These are phyloP conservation scores for Pomacea maculata DNA, from an alignment of 1,140 invertebrate species.

Conservation along the genomic window DNA sequence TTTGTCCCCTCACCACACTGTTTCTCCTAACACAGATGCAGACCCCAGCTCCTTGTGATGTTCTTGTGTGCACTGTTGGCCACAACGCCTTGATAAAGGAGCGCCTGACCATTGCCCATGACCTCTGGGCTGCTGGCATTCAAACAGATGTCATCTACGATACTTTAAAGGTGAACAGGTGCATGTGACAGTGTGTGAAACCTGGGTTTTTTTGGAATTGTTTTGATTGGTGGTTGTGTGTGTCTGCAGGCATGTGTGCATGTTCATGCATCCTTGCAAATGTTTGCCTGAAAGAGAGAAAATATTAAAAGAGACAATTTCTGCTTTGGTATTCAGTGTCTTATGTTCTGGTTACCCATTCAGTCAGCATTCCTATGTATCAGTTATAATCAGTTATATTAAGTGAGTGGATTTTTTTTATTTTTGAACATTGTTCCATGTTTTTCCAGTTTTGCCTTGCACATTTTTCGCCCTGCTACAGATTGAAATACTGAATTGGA, in stretches of 20 bases:
- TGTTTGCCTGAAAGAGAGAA: neutral
- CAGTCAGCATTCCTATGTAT: neutral
- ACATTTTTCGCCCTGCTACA: neutral
- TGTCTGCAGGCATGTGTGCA: neutral
- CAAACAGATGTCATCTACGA: conserved; percentile 69
- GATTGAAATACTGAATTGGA: neutral
- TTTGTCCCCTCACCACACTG: neutral
- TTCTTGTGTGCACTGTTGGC: conserved; percentile 75
- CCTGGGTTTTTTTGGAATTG: neutral
- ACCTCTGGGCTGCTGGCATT: conserved; percentile 72
- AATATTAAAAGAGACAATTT: too few species aligned
- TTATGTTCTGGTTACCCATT: neutral
- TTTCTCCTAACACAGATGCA: conserved; percentile 39
- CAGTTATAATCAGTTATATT: neutral
- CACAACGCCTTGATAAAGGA: conserved; percentile 72
- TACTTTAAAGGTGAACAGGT: conserved; percentile 59
- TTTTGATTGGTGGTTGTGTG: neutral
- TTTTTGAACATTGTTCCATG: too few species aligned
- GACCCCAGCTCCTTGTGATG: conserved; percentile 68
- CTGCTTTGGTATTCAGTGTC: too few species aligned
- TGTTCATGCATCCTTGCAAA: neutral
- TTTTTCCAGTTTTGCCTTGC: conserved; percentile 3
- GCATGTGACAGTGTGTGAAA: neutral
- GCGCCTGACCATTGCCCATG: conserved; percentile 71
- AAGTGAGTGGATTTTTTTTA: neutral